A percentile compares a stretch with the other conserved stretches of the same genome.
phyloP scores from a whole-genome alignment of 1,140 invertebrate species.

The Drosophila murphyi region DNA sequence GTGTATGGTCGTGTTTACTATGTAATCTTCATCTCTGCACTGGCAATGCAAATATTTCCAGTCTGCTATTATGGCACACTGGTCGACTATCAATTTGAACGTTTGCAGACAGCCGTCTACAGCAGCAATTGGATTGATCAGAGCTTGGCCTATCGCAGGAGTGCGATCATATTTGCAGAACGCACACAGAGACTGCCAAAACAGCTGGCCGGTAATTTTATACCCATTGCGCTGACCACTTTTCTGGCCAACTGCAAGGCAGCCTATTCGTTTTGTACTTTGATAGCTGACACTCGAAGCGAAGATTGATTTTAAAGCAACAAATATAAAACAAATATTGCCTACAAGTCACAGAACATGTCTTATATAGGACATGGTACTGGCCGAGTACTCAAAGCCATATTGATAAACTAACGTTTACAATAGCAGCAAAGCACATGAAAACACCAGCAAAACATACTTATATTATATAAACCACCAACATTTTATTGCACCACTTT shows the following conservation, averaged over 20 bases:
- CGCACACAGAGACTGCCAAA: slow-evolving; percentile 42
- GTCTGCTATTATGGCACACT: slow-evolving; percentile 69
- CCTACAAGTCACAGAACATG: too few species aligned
- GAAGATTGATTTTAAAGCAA: not conserved
- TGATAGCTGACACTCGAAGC: slow-evolving; percentile 43
- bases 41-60: slow-evolving; percentile 61
- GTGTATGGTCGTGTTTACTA: slow-evolving; percentile 44
- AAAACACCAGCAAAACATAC: not conserved
- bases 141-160: slow-evolving; percentile 41
- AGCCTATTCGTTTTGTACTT: slow-evolving; percentile 72
- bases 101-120: slow-evolving; percentile 56
- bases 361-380: too few species aligned
- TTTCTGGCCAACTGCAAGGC: slow-evolving; percentile 65
- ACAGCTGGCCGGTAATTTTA: slow-evolving; percentile 55
- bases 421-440: not conserved
- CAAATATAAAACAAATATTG: too few species aligned
- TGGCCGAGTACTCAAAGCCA: too few species aligned
- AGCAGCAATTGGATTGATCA: slow-evolving; percentile 74
- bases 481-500: too few species aligned
- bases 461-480: too few species aligned
- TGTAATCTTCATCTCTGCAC: slow-evolving; percentile 39
- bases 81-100: slow-evolving; percentile 44
- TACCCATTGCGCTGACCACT: slow-evolving; percentile 70
- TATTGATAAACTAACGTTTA: too few species aligned
- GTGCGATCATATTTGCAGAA: slow-evolving; percentile 59